A percentile compares a stretch with the other conserved stretches of the same genome.
Evolutionary conservation across 2,113 vertebrate species (phyloP).

Genomic region (Piaya cayana): DNA sequence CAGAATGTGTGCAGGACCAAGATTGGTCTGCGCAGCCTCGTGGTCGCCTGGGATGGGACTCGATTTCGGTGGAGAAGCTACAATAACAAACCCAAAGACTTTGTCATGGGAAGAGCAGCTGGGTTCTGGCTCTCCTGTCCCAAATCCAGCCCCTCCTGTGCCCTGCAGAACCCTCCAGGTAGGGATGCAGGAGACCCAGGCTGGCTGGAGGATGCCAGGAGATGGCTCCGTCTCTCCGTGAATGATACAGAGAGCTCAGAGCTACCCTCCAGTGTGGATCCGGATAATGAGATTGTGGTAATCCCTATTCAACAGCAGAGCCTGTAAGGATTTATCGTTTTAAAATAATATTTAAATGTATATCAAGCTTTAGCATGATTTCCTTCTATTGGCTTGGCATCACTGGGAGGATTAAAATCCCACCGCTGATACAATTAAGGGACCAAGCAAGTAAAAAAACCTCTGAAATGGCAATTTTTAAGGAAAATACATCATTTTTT

Average conservation of each 20-base stretch:
- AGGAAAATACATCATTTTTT: neutral
- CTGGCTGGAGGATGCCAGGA: neutral
- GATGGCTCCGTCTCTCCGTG: accelerated
- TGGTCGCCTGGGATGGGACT: neutral
- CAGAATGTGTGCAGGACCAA: accelerated
- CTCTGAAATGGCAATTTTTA: neutral
- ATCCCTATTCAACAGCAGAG: neutral
- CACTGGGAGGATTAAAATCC: neutral
- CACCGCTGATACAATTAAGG: neutral
- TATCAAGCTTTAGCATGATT: neutral
- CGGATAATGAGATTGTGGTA: neutral
- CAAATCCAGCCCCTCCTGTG: neutral
- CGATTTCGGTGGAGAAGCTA: accelerated
- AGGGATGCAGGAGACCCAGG: neutral
- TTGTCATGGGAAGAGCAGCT: accelerated
- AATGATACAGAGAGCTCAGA: neutral
- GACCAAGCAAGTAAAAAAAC: neutral
- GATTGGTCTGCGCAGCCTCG: accelerated
- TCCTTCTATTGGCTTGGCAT: neutral
- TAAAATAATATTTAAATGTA: neutral
- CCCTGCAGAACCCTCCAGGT: neutral
- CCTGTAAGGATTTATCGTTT: neutral
- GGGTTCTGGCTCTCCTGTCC: neutral
- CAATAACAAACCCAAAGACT: neutral
- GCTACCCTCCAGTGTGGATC: accelerated